Evolutionary conservation across 1,140 invertebrate species (phyloP).

Genomic region (Atta colombica): DNA sequence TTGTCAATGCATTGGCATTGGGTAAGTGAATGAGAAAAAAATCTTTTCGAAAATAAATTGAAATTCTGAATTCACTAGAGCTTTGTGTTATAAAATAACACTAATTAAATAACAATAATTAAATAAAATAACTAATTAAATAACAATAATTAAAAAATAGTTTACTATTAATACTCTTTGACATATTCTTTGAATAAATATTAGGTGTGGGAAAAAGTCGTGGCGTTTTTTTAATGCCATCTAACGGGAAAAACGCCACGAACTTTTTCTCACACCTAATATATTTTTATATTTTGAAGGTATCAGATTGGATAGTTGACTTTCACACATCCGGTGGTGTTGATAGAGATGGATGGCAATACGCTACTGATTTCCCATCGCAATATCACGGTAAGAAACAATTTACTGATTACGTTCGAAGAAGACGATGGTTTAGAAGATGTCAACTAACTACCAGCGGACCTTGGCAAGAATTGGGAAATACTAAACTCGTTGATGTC

Average conservation of each 20-base stretch:
- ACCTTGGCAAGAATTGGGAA: constrained; percentile 95
- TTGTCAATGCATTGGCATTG: constrained; percentile 96
- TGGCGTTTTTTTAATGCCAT: too few relatives aligned
- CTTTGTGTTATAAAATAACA: not conserved
- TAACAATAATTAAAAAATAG: not conserved
- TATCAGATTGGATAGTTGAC: constrained; percentile 96
- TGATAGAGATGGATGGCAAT: constrained; percentile 97
- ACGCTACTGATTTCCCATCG: constrained; percentile 96
- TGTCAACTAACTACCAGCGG: constrained; percentile 94
- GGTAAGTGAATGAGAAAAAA: constrained; percentile 86
- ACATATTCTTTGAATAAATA: not conserved
- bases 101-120: too few relatives aligned
- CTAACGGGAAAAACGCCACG: too few relatives aligned
- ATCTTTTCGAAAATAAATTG: constrained; percentile 2
- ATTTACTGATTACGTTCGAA: constrained; percentile 95
- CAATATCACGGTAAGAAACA: constrained; percentile 94
- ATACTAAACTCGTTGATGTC: constrained; percentile 93
- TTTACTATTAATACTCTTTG: not conserved
- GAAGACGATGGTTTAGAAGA: constrained; percentile 94
- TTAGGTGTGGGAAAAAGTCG: too few relatives aligned
- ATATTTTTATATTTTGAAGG: constrained; percentile 83
- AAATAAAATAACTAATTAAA: too few relatives aligned
- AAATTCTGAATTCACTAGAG: not conserved
- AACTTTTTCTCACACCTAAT: not conserved
- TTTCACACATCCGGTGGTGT: constrained; percentile 95